Evolutionary conservation across 1,140 invertebrate species (phyloP).

Genomic region (Spodoptera frugiperda): DNA sequence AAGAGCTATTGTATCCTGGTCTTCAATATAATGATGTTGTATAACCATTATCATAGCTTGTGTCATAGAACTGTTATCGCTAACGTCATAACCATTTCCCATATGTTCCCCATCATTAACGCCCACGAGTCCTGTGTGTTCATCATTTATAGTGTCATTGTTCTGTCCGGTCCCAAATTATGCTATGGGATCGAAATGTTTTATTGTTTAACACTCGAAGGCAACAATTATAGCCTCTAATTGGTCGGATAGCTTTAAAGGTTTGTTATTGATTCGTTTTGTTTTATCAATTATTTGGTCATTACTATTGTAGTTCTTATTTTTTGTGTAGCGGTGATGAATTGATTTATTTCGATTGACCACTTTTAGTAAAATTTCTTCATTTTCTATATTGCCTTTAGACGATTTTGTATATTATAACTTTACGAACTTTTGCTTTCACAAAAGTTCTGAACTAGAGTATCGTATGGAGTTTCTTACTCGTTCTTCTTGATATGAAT

Average conservation of each 20-base stretch:
- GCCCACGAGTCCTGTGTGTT: slow-evolving; percentile 34
- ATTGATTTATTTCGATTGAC: neutral
- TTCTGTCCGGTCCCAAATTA: slow-evolving; percentile 32
- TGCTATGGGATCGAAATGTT: slow-evolving; percentile 29
- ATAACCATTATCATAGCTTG: slow-evolving; percentile 15
- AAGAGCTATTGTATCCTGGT: neutral
- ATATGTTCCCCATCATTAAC: slow-evolving; percentile 42
- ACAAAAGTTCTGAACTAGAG: too few species aligned
- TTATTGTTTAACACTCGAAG: slow-evolving; percentile 39
- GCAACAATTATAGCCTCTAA: slow-evolving; percentile 23
- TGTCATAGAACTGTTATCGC: slow-evolving; percentile 16
- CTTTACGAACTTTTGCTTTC: too few species aligned
- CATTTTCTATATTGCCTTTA: too few species aligned
- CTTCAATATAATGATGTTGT: neutral
- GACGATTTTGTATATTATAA: too few species aligned
- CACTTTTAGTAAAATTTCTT: neutral
- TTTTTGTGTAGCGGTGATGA: neutral
- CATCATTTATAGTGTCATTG: slow-evolving; percentile 37
- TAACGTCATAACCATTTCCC: slow-evolving; percentile 9
- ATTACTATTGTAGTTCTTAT: slow-evolving; percentile 1
- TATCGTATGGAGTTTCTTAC: too few species aligned
- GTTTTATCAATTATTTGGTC: slow-evolving; percentile 19
- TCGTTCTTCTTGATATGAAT: too few species aligned
- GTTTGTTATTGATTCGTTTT: slow-evolving; percentile 27
- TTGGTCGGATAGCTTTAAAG: slow-evolving; percentile 19